phyloP scores from a whole-genome alignment of 1,140 invertebrate species.

The Drosophila arizonae region DNA sequence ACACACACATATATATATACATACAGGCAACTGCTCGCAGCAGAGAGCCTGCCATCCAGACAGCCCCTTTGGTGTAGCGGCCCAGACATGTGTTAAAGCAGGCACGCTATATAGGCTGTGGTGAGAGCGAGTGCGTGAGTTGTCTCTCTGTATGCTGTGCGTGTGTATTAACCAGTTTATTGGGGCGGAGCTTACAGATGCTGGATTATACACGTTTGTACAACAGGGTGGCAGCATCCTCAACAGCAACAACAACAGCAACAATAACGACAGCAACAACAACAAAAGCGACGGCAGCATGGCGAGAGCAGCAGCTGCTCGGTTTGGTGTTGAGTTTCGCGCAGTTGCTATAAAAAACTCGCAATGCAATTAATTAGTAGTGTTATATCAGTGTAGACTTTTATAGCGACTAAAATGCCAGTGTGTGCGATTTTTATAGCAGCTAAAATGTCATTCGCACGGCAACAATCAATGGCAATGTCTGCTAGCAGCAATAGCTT shows the following conservation, averaged over 20 bases:
- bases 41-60: constrained; percentile 2
- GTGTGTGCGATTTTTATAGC: not conserved
- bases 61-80: constrained; percentile 1
- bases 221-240: constrained; percentile 65
- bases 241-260: constrained; percentile 15
- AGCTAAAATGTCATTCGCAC: not conserved
- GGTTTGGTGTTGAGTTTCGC: constrained; percentile 37
- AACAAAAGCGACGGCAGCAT: constrained; percentile 12
- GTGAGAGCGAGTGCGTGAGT: constrained; percentile 12
- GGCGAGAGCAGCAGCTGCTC: constrained; percentile 14
- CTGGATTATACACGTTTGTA: constrained; percentile 9
- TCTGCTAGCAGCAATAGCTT: not conserved
- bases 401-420: not conserved
- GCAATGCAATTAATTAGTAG: no score
- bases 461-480: no score
- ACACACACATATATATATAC: constrained; percentile 25
- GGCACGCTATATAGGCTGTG: constrained; percentile 27
- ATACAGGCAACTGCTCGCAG: not conserved
- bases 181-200: constrained; percentile 56
- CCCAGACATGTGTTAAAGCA: constrained; percentile 27
- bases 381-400: not conserved
- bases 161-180: constrained; percentile 61
- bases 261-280: constrained; percentile 3
- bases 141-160: constrained; percentile 14
- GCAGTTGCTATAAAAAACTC: constrained; percentile 54